phyloP scores from a whole-genome alignment of 2,113 vertebrate genomes.

The Aegypius monachus region DNA sequence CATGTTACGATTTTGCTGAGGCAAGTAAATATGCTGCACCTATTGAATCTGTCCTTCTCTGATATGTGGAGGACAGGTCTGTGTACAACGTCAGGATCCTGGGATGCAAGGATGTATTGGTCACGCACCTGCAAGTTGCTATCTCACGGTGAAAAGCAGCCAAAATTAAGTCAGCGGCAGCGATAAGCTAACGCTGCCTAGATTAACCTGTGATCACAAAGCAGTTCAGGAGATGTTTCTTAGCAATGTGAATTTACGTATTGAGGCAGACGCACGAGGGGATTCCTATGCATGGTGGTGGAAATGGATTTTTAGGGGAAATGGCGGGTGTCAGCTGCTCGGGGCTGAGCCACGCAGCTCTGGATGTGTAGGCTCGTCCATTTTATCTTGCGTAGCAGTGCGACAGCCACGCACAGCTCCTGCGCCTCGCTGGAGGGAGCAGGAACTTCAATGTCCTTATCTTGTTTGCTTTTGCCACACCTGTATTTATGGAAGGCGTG shows the following conservation, averaged over 20 bases:
- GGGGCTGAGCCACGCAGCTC: accelerated
- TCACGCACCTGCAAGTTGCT: neutral
- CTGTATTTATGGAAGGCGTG: neutral
- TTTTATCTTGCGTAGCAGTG: neutral
- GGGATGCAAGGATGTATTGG: neutral
- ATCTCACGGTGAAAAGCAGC: neutral
- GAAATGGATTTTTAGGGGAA: neutral
- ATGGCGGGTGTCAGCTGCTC: accelerated
- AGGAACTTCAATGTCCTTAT: neutral
- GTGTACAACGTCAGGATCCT: accelerated
- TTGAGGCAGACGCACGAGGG: neutral
- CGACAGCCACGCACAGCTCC: no score
- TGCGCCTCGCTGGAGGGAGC: neutral
- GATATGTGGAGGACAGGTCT: accelerated
- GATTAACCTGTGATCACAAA: neutral
- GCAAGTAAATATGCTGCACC: neutral
- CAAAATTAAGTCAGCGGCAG: neutral
- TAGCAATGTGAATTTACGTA: neutral
- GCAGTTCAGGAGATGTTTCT: neutral
- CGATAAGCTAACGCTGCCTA: neutral
- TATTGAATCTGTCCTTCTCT: neutral
- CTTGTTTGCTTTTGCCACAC: slow-evolving; percentile 21
- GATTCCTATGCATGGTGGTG: neutral
- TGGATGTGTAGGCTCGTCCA: neutral
- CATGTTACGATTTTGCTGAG: neutral